Evolutionary conservation across 2,113 vertebrate species (phyloP), one percentile per base, ranked within the genome.

Genomic region (Procapra przewalskii): DNA sequence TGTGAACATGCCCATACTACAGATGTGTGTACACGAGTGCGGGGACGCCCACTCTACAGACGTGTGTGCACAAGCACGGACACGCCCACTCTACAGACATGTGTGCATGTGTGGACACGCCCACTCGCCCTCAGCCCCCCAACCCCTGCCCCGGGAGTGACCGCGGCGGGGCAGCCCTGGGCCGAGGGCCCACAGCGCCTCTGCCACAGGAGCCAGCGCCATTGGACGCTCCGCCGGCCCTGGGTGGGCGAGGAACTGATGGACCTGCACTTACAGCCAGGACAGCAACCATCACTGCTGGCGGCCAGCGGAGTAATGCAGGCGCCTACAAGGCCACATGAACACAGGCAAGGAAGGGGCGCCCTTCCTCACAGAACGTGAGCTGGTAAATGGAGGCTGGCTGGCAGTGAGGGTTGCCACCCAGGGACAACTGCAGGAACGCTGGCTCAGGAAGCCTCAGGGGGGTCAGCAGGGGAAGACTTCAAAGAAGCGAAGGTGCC

Each of bases 251-350:
- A 17, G 36, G 10, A 9, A 29, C 50, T 12, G 60, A 45, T 3
- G 21, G 3, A 0, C 25, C 86, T 7, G 25, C 16, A 33, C 31
- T n/a, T 17, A 17, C 31, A 16, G 14, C 31, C 7, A 27, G 45
- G 29, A 19, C 15, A 23, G 25, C 21, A 40, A 2, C 13, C 50
- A 9, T 43, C 50, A 23, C 77, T 31, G 43, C 60, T 21, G 8
- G 14, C 0, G 1, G 50, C 2, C 33, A 10, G 29, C 16, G 19
- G 45, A 3, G 0, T 1, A 6, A 15, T 4, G 40, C 25, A 10
- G 25, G 62, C 16, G 45, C 27, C 36, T 17, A 2, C 0, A 1
- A 17, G 55, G 25, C 55, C 55, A 50, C 88, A 3, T 1, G 19
- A 7, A 62, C 88, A 36, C 36, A 23, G 48, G 27, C 0, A 75